Percentiles rank a stretch among this genome's conserved stretches.
Conservation (phyloP, 2,113 vertebrate species). For the Macaca nemestrina region DNA sequence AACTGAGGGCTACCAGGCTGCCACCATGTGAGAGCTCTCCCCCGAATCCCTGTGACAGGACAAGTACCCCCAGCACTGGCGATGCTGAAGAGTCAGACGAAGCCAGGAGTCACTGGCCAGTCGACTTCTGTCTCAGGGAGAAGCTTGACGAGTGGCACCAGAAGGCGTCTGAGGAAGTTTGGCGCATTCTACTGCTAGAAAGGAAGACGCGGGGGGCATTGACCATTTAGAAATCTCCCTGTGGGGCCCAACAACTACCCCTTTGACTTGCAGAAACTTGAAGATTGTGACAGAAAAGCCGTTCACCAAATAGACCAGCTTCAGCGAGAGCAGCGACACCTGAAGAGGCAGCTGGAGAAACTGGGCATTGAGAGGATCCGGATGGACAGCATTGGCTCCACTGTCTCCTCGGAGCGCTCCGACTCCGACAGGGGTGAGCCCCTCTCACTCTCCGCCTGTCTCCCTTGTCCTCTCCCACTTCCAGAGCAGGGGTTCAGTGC, state of each 20-base stretch:
- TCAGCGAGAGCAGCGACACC: slow-evolving; percentile 94
- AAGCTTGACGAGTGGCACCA: not conserved
- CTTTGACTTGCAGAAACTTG: slow-evolving; percentile 88
- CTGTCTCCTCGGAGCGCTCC: slow-evolving; percentile 89
- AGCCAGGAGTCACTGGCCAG: not conserved
- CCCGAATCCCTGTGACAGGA: not conserved
- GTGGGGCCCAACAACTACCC: not conserved
- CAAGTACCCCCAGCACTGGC: not conserved
- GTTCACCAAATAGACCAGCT: slow-evolving; percentile 95
- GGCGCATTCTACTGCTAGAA: not conserved
- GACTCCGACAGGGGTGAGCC: slow-evolving; percentile 94
- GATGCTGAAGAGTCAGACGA: not conserved
- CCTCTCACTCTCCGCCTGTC: too few relatives aligned
- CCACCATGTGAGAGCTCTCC: not conserved
- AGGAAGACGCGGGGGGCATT: not conserved
- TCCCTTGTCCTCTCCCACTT: not conserved
- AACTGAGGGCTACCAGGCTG: not conserved
- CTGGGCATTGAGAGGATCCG: slow-evolving; percentile 93
- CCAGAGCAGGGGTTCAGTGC: not conserved
- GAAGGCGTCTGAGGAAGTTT: not conserved
- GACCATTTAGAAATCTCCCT: not conserved
- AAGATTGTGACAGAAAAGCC: slow-evolving; percentile 92
- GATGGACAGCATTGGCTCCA: slow-evolving; percentile 93
- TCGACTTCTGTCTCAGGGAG: not conserved
- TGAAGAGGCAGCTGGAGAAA: slow-evolving; percentile 94